phyloP scores from a whole-genome alignment of 2,888 invertebrate genomes.

The Plebejus argus region DNA sequence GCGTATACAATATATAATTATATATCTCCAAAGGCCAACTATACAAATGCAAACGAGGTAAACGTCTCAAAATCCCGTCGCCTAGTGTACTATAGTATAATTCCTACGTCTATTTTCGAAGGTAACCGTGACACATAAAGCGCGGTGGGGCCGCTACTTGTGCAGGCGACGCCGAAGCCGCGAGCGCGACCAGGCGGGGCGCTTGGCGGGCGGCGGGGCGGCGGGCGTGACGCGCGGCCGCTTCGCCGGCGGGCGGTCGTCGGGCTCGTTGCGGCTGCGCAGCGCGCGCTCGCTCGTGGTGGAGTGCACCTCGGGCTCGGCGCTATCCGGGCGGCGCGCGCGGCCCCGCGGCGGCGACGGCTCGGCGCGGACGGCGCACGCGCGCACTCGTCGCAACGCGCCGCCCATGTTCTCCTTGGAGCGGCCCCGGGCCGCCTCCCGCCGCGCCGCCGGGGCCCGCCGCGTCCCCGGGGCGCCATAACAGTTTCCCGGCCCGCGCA shows the following conservation, averaged over 20 bases:
- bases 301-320: constrained; percentile 58
- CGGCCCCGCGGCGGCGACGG: constrained; percentile 48
- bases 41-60: not conserved
- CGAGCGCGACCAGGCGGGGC: constrained; percentile 61
- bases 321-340: constrained; percentile 51
- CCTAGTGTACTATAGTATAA: constrained; percentile 28
- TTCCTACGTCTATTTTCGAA: constrained; percentile 34
- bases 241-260: constrained; percentile 43
- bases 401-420: constrained; percentile 73
- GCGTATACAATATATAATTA: not conserved
- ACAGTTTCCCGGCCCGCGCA: constrained; percentile 63
- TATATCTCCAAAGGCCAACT: not conserved
- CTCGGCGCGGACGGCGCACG: constrained; percentile 55
- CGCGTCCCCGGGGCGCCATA: constrained; percentile 70
- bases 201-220: constrained; percentile 67
- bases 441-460: constrained; percentile 66
- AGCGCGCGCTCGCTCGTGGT: constrained; percentile 49
- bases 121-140: constrained; percentile 49
- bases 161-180: constrained; percentile 69
- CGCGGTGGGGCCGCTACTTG: constrained; percentile 56
- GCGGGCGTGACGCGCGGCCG: constrained; percentile 59
- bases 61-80: not conserved
- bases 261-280: constrained; percentile 50
- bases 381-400: constrained; percentile 60
- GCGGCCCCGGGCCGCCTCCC: constrained; percentile 55